These are phyloP conservation scores for Drosophila sp. DNA, from an alignment of 1,140 invertebrate genomes.

Conservation along the genomic window DNA sequence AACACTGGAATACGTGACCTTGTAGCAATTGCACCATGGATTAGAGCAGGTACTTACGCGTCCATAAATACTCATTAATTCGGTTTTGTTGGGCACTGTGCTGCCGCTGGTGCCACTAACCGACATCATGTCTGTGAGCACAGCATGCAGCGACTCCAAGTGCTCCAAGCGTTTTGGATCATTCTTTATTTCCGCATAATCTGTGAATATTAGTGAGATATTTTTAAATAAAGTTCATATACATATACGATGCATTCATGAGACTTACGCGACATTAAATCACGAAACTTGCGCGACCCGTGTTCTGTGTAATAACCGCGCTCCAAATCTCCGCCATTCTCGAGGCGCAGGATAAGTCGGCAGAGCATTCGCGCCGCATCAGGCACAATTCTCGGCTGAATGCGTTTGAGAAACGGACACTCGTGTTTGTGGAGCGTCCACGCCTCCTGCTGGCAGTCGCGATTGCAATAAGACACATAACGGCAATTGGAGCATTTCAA, in stretches of 20 bases:
- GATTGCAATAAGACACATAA: slow-evolving; percentile 92
- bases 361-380: slow-evolving; percentile 91
- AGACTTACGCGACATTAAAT: slow-evolving; percentile 93
- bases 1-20: no score
- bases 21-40: no score
- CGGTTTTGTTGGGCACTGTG: slow-evolving; percentile 90
- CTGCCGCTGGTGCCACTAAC: slow-evolving; percentile 51
- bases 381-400: slow-evolving; percentile 88
- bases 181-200: slow-evolving; percentile 91
- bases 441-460: slow-evolving; percentile 89
- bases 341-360: slow-evolving; percentile 89
- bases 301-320: slow-evolving; percentile 88
- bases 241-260: background rate
- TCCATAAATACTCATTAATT: slow-evolving; percentile 92
- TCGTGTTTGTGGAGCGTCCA: slow-evolving; percentile 92
- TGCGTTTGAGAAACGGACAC: slow-evolving; percentile 89
- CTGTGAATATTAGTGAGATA: slow-evolving; percentile 79
- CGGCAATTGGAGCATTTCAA: slow-evolving; percentile 91
- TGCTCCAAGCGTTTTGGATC: slow-evolving; percentile 91
- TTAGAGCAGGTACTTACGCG: slow-evolving; percentile 86
- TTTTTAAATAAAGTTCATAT: background rate
- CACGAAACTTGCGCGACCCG: slow-evolving; percentile 90
- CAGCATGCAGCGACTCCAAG: slow-evolving; percentile 88
- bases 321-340: slow-evolving; percentile 88
- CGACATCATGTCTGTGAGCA: slow-evolving; percentile 89